Evolutionary conservation across 1,140 invertebrate genomes (phyloP), one percentile per base, ranked within the genome.

Genomic region (Hermetia illucens): DNA sequence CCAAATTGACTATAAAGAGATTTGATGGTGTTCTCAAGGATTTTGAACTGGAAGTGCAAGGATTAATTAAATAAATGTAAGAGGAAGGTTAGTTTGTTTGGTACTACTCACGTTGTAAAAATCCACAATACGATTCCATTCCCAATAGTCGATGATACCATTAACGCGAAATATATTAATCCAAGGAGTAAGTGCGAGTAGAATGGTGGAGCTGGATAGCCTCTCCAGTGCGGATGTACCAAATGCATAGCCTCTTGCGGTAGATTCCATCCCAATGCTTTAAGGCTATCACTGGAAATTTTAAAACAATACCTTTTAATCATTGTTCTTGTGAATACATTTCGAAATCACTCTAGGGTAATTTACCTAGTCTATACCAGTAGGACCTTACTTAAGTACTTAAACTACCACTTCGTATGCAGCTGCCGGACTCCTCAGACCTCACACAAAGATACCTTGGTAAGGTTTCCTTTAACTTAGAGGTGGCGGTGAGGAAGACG

Each of bases 121-220:
- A 86, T 80, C 72, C 78, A 87, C 39, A 87, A 68, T 33, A 88
- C 84, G 34, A 83, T 72, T 9, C 78, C 75, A 55, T 88, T 88
- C 1, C 84, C 84, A n/a, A 74, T 58, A 1, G 76, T 17, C 2
- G 77, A 82, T 3, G 72, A 64, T 2, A 74, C 46, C 60, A 83
- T 75, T 3, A 87, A 68, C 36, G 76, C 62, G 15, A 75, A 68
- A 53, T 79, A 87, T 49, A 75, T 68, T 35, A 85, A 63, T 3
- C 79, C 82, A 2, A 86, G 55, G n/a, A 74, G 62, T 39, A 77
- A 75, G 47, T 84, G 80, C 65, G 74, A 76, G 47, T 74, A 74
- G 44, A 77, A 79, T 44, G 70, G 73, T 3, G 79, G 75, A 0
- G 75, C 71, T 2, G 70, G 64, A 49, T 74, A 84, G 25, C 64